Evolutionary conservation across 64 coral and sea anemone genomes (phyloP).

Genomic region (Astreopora myriophthalma): DNA sequence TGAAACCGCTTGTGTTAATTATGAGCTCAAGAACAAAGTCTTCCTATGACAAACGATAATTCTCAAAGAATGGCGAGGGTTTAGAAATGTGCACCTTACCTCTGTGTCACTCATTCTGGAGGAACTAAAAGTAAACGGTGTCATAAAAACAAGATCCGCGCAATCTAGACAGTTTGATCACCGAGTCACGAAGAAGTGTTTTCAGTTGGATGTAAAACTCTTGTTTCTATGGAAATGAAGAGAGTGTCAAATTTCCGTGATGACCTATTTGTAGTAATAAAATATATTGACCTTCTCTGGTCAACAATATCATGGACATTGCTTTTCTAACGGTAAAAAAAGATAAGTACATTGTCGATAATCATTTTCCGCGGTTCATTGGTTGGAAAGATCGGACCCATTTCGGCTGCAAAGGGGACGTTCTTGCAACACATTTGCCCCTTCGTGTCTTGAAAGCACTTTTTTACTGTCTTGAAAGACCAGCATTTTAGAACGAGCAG

Average conservation of each 20-base stretch:
- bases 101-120: not conserved
- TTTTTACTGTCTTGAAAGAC: no score
- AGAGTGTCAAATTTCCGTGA: not conserved
- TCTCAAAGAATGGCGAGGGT: not conserved
- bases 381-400: no score
- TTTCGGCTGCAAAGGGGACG: no score
- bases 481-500: no score
- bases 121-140: not conserved
- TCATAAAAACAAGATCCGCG: not conserved
- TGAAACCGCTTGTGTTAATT: not conserved
- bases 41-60: not conserved
- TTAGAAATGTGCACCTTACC: not conserved
- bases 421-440: no score
- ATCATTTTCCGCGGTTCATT: no score
- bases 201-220: not conserved
- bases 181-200: not conserved
- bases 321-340: no score
- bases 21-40: not conserved
- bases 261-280: not conserved
- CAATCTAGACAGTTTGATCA: not conserved
- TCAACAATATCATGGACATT: no score
- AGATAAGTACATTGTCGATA: no score
- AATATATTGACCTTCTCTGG: not conserved
- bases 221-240: conserved; percentile 36
- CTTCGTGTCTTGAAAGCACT: no score